Percentiles rank a stretch among this genome's conserved stretches.
phyloP scores from a whole-genome alignment of 53 echinoderm and acorn worm genomes.

The Astropecten irregularis region DNA sequence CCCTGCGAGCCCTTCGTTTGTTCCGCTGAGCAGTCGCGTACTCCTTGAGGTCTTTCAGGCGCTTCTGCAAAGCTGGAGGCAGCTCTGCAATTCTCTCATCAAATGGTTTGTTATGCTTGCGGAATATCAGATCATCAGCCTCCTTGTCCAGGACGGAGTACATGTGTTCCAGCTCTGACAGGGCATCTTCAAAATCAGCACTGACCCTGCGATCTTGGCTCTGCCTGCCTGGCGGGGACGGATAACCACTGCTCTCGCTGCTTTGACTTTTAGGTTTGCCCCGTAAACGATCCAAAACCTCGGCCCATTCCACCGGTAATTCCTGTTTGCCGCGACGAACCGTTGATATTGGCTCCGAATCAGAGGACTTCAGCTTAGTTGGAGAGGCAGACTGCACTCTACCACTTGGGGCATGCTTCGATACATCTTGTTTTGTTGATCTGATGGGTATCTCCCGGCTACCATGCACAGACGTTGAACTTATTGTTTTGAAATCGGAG shows the following conservation, averaged over 20 bases:
- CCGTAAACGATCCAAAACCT: constrained; percentile 30
- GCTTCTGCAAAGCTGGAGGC: constrained; percentile 50
- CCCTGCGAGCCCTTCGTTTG: constrained; percentile 65
- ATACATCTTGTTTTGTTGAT: not conserved
- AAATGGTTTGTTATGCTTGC: constrained; percentile 59
- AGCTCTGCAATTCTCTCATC: constrained; percentile 70
- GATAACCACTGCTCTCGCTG: constrained; percentile 29
- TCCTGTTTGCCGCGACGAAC: constrained; percentile 25
- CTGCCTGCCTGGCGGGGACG: not conserved
- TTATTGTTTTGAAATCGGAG: no score
- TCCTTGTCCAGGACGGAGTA: constrained; percentile 70
- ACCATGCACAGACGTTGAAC: no score
- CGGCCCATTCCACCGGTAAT: constrained; percentile 24
- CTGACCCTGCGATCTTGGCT: constrained; percentile 37
- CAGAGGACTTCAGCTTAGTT: constrained; percentile 23
- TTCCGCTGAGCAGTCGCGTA: constrained; percentile 57
- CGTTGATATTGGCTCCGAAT: constrained; percentile 1
- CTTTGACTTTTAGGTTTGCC: constrained; percentile 28
- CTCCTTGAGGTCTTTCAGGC: constrained; percentile 57
- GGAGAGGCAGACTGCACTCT: not conserved
- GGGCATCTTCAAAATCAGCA: constrained; percentile 73
- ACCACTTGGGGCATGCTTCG: not conserved
- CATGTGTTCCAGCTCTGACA: constrained; percentile 71
- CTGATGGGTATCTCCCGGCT: not conserved
- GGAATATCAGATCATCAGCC: constrained; percentile 62